Evolutionary conservation across 2,113 vertebrate genomes (phyloP).

Genomic region (Hemiprocne comata): DNA sequence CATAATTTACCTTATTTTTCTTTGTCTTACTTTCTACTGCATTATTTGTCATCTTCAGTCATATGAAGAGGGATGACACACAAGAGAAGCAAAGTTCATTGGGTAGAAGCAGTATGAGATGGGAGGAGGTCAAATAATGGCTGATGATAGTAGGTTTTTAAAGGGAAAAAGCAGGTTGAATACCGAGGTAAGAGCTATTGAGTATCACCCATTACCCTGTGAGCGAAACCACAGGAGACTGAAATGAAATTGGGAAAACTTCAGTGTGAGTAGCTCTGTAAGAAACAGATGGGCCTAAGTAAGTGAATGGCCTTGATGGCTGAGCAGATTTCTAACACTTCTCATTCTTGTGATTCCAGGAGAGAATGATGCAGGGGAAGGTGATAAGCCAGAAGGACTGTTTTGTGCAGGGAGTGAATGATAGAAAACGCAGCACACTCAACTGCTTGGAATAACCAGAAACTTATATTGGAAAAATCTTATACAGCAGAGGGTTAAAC

Average conservation of each 20-base stretch:
- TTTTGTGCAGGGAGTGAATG: background rate
- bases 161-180: background rate
- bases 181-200: background rate
- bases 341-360: slow-evolving; percentile 28
- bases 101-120: background rate
- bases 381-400: slow-evolving; percentile 21
- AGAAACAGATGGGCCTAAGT: background rate
- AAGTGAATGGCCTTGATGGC: background rate
- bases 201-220: background rate
- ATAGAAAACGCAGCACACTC: background rate
- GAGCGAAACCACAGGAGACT: background rate
- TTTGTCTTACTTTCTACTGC: background rate
- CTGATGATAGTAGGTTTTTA: background rate
- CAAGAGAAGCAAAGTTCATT: background rate
- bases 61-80: background rate
- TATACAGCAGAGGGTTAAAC: background rate
- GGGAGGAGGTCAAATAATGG: background rate
- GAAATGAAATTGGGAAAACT: background rate
- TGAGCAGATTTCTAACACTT: background rate
- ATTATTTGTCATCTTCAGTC: background rate
- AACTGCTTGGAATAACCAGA: background rate
- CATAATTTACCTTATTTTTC: background rate
- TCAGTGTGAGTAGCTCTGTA: background rate
- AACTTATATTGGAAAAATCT: slow-evolving; percentile 8
- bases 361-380: background rate